Base-by-base conservation (phyloP, 2,113 vertebrate genomes). In the Uria aalge region DNA sequence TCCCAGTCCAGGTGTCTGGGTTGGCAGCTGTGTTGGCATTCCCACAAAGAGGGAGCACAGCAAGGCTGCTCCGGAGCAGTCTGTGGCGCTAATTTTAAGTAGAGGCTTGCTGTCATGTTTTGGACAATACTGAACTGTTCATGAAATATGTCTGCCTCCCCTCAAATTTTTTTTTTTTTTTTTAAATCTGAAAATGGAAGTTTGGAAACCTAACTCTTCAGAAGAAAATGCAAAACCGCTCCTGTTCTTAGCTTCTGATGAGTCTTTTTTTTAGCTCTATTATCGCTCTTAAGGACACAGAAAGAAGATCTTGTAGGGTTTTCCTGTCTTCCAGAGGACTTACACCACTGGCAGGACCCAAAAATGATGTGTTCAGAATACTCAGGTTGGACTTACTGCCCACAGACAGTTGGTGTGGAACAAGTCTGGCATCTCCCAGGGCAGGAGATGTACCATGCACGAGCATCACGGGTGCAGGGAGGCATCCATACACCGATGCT, bases 401-500 rank as follows among this genome's bases (percentile, higher is more conserved):
- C 30, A 6, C 0, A 2, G 43, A 30, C 55, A 9, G 30, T 2
- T 29, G 50, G 26, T 63, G 66, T 63, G 79, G 40, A 64, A 6
- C 48, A 90, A 64, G 17, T 6, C 36, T 2, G 9, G 62, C 40
- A 41, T 43, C 85, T 88, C 22, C 75, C 3, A 9, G 38, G 20
- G 21, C 22, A 40, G 67, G 27, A 76, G 41, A 47, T 0, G 2
- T 2, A 0, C 19, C 1, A 1, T 20, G 23, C 45, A 47, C 0
- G 56, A 29, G 9, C 15, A 8, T 24, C 0, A 0, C 0, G 2
- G 68, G 34, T 36, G 34, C 27, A 50, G 50, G 40, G 43, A n/a
- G 30, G 32, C 41, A 53, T 16, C 57, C 24, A 3, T 1, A 6
- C 10, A 17, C 8, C 1, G 2, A 12, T 29, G 52, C 74, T 68